Evolutionary conservation across 2,113 vertebrate genomes (phyloP).

Genomic region (Xiphorhynchus elegans): DNA sequence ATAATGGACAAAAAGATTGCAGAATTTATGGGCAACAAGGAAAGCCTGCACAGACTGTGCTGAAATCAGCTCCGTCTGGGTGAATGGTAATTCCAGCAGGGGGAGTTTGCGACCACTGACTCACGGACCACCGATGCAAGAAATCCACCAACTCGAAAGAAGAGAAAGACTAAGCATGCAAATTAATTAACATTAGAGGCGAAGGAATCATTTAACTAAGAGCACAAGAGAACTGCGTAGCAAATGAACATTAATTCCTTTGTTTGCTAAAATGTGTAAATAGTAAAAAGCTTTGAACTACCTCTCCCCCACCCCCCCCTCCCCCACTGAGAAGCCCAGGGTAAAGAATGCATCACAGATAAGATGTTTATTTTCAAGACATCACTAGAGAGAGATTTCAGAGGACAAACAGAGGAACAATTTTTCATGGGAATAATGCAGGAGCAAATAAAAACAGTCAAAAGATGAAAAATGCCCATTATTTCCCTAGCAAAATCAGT

Average conservation of each 20-base stretch:
- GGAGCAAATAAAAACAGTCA: neutral
- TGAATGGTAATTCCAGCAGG: neutral
- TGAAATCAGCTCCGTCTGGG: neutral
- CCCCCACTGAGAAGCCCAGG: neutral
- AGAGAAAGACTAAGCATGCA: neutral
- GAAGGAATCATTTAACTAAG: neutral
- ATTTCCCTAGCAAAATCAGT: neutral
- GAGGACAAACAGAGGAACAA: neutral
- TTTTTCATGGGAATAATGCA: neutral
- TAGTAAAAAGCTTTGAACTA: neutral
- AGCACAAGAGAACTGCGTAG: neutral
- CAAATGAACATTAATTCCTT: neutral
- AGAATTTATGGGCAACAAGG: neutral
- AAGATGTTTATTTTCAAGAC: neutral
- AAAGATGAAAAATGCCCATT: neutral
- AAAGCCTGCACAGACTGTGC: neutral
- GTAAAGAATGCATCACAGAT: neutral
- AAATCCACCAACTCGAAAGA: neutral
- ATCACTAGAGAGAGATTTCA: neutral
- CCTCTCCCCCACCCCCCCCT: accelerated
- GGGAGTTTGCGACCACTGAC: neutral
- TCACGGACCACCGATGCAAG: neutral
- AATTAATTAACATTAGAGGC: neutral
- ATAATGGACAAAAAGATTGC: neutral
- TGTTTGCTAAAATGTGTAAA: neutral